Evolutionary conservation across 2,113 vertebrate genomes (phyloP).

Genomic region (Callocephalon fimbriatum): DNA sequence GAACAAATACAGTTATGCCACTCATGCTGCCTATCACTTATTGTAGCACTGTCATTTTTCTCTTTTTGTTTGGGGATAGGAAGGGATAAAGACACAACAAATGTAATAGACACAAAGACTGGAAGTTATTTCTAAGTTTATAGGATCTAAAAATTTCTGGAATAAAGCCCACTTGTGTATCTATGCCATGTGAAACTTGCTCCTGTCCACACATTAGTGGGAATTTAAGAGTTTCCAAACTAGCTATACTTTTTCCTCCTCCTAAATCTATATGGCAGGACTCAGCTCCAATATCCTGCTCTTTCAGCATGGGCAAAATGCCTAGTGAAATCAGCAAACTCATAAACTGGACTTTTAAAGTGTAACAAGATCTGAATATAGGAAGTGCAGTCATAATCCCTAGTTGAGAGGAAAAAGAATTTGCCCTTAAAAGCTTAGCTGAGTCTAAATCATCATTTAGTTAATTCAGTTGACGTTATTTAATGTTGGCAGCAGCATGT

Average conservation of each 20-base stretch:
- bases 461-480: slow-evolving; percentile 49
- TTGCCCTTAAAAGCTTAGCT: slow-evolving; percentile 29
- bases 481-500: slow-evolving; percentile 37
- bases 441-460: slow-evolving; percentile 45
- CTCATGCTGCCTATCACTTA: background rate
- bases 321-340: slow-evolving; percentile 18
- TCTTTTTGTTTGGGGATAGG: rapidly evolving
- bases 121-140: background rate
- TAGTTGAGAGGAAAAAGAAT: background rate
- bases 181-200: background rate
- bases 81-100: background rate
- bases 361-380: background rate
- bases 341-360: background rate
- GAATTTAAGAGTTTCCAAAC: background rate
- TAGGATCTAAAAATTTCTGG: background rate
- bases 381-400: background rate
- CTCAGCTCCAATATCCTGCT: background rate
- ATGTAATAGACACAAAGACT: background rate
- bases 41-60: background rate
- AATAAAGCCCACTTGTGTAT: background rate
- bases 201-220: background rate
- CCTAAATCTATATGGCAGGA: background rate
- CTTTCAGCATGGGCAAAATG: background rate
- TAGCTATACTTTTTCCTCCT: background rate
- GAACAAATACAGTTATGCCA: background rate